Percentiles rank a stretch among this genome's conserved stretches.
phyloP scores from a whole-genome alignment of 2,888 invertebrate genomes.

The Busseola fusca region DNA sequence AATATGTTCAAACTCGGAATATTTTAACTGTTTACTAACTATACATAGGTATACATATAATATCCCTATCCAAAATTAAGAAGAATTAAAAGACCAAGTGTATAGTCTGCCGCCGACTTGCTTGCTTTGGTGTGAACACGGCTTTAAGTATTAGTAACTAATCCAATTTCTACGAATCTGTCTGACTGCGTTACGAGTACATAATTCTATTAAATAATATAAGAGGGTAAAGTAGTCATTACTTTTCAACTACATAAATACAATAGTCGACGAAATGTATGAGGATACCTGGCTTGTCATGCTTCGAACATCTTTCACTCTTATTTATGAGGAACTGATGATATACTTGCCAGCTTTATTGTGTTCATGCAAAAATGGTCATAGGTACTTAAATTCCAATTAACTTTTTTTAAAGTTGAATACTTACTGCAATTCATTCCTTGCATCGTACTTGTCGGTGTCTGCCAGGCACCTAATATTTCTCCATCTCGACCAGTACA shows the following conservation, averaged over 20 bases:
- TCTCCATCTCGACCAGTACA: conserved; percentile 90
- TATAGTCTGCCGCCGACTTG: too few relatives aligned
- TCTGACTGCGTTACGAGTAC: conserved; percentile 1
- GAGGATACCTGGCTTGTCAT: not conserved
- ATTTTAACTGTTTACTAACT: conserved; percentile 20
- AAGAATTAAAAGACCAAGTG: not conserved
- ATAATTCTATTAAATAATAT: not conserved
- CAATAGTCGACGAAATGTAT: not conserved
- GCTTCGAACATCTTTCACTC: not conserved
- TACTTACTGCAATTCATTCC: conserved; percentile 90
- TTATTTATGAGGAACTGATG: not conserved
- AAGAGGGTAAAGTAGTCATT: not conserved
- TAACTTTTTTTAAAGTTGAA: not conserved
- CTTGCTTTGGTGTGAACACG: not conserved
- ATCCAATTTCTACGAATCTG: conserved; percentile 10
- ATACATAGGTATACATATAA: not conserved
- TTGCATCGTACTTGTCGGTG: conserved; percentile 72
- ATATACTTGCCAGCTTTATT: conserved; percentile 8
- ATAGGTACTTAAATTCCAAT: too few relatives aligned
- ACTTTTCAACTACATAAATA: not conserved
- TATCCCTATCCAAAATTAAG: conserved; percentile 13
- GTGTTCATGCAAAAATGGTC: not conserved
- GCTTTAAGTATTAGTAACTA: not conserved
- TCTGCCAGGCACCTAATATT: conserved; percentile 88
- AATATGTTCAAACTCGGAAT: conserved; percentile 31